A percentile compares a stretch with the other conserved stretches of the same genome.
Conservation (phyloP, 1,140 invertebrate species). For the Nephotettix cincticeps region DNA sequence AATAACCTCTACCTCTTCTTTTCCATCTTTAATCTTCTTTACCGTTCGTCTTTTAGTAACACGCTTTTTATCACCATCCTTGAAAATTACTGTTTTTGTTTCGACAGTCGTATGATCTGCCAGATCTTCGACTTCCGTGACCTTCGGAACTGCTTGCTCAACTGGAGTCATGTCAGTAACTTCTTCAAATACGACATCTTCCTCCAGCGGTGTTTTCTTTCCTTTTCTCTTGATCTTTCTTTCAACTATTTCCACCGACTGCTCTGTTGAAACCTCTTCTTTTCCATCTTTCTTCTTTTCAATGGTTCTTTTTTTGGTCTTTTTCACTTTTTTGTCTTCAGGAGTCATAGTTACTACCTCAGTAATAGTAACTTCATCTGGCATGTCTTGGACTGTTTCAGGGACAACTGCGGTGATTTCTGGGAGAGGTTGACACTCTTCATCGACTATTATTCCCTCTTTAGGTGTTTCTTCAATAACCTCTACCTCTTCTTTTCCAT, state of each 20-base stretch:
- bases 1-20: conserved; percentile 41
- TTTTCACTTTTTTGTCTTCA: conserved; percentile 29
- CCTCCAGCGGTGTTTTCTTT: not conserved
- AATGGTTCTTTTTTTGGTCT: conserved; percentile 23
- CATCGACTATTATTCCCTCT: conserved; percentile 14
- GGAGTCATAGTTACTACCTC: conserved; percentile 39
- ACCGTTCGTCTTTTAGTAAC: conserved; percentile 42
- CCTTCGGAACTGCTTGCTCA: conserved; percentile 21
- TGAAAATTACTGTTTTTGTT: conserved; percentile 22
- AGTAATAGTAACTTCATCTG: conserved; percentile 26
- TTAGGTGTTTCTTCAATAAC: conserved; percentile 27
- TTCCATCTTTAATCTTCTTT: conserved; percentile 33
- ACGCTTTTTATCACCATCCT: conserved; percentile 33
- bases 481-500: conserved; percentile 32
- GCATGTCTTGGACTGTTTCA: conserved; percentile 10
- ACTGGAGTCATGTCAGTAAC: conserved; percentile 24
- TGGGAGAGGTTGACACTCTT: conserved; percentile 30
- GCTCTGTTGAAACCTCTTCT: conserved; percentile 18
- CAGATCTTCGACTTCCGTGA: conserved; percentile 33
- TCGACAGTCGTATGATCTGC: conserved; percentile 41
- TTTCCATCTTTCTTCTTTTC: conserved; percentile 23
- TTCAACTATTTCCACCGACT: not conserved
- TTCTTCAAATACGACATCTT: conserved; percentile 18
- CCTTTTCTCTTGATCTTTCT: not conserved
- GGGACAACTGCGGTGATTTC: conserved; percentile 27